Base-by-base conservation (phyloP, 2,797 vertebrate genomes). In the Meda fulgida region DNA sequence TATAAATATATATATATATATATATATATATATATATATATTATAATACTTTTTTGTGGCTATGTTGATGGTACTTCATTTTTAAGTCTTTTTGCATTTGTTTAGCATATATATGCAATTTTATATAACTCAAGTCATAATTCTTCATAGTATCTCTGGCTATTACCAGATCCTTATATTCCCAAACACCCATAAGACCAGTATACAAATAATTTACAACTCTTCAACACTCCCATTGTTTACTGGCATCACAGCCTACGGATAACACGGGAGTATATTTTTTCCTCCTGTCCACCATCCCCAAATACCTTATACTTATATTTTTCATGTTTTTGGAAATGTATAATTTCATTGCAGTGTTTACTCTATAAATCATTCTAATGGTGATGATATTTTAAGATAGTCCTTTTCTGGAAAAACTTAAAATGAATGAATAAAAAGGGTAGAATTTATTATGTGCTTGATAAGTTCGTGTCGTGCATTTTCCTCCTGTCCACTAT, bases 171-270 rank as follows among this genome's bases (percentile, higher is more conserved):
- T 73, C 23, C 38, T 34, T 46, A 8, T 23, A n/a, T 40, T 46
- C 53, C 11, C 69, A 72, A 18, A 81, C 51, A 81, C n/a, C 26
- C 36, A 43, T 16, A 31, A 69, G 13, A 69, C 66, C 13, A 53
- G 8, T 55, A 81, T 34, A 23, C 11, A 53, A 60, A 31, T 72
- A n/a, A 26, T 60, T 29, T 46, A 3, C 18, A 23, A 14, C 19
- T 65, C 38, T 63, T 73, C 4, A 83, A 36, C 71, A 14, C 81
- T 65, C 38, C 40, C 55, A 48, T 16, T 13, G 70, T 65, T 82
- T 73, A 63, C 53, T 67, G 79, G 34, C 66, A 80, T 69, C 23
- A 48, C 69, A 31, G 16, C 18, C 36, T 60, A 72, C 18, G 36
- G n/a, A 21, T 34, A 79, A 46, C 19, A 55, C 5, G 14, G 67